Evolutionary conservation across 2,888 invertebrate genomes (phyloP).

Genomic region (Microplitis manilae): DNA sequence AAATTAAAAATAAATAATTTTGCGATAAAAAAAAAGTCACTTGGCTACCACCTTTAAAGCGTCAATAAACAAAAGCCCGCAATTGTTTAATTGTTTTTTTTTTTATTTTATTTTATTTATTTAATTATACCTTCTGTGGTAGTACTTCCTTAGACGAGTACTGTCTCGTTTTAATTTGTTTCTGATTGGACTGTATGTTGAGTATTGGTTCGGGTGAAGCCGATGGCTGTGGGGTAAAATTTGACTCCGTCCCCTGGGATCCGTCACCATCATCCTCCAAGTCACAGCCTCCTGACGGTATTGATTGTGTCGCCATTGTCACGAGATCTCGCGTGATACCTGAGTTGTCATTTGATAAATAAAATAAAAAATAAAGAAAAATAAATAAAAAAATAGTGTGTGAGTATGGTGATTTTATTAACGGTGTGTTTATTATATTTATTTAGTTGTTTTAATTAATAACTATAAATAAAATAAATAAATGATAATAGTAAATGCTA

Average conservation of each 20-base stretch:
- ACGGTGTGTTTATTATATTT: conserved; percentile 6
- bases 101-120: conserved; percentile 27
- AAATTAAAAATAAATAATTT: conserved; percentile 28
- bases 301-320: conserved; percentile 69
- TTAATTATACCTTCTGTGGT: conserved; percentile 66
- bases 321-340: conserved; percentile 72
- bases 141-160: conserved; percentile 75
- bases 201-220: conserved; percentile 72
- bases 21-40: conserved; percentile 28
- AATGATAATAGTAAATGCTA: conserved; percentile 29
- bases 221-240: conserved; percentile 69
- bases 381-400: conserved; percentile 48
- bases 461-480: no score
- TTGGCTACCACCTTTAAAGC: conserved; percentile 18
- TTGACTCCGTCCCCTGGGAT: conserved; percentile 67
- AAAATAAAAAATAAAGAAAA: conserved; percentile 52
- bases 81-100: conserved; percentile 35
- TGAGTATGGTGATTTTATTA: conserved; percentile 22
- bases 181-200: conserved; percentile 74
- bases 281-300: conserved; percentile 66
- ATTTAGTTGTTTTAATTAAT: conserved; percentile 15
- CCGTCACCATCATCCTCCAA: conserved; percentile 68
- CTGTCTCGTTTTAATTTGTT: conserved; percentile 74
- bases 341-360: conserved; percentile 64
- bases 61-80: conserved; percentile 23